Evolutionary conservation across 2,113 vertebrate species (phyloP).

Genomic region (Syngnathoides biaculeatus): DNA sequence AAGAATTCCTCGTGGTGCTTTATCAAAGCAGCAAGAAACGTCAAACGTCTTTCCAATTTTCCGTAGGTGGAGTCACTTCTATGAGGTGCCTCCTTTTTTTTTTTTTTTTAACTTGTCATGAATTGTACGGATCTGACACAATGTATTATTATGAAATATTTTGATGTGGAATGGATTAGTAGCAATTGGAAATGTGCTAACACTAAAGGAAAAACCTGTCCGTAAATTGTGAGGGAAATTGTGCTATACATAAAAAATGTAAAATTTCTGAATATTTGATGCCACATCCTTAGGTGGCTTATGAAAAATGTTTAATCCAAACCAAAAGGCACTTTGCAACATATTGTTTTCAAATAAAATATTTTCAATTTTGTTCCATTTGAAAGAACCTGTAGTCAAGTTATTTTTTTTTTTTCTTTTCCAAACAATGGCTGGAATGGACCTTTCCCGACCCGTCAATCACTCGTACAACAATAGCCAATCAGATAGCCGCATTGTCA

Average conservation of each 20-base stretch:
- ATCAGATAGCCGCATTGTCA: no score
- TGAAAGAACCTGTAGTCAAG: neutral
- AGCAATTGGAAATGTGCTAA: slow-evolving; percentile 9
- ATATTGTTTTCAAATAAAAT: slow-evolving; percentile 40
- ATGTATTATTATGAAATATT: slow-evolving; percentile 48
- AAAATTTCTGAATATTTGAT: neutral
- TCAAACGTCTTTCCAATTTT: neutral
- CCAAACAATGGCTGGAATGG: neutral
- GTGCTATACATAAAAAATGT: neutral
- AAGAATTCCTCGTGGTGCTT: slow-evolving; percentile 27
- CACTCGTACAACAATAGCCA: no score
- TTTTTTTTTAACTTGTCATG: slow-evolving; percentile 11
- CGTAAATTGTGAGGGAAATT: neutral
- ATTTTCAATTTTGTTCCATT: slow-evolving; percentile 16
- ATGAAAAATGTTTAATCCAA: slow-evolving; percentile 10
- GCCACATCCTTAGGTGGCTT: slow-evolving; percentile 5
- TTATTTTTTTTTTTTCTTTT: neutral
- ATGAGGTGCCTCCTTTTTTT: slow-evolving; percentile 35
- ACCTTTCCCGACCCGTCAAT: no score
- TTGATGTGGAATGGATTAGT: slow-evolving; percentile 10
- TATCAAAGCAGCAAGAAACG: slow-evolving; percentile 15
- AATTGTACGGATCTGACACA: slow-evolving; percentile 50
- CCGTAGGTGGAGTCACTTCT: slow-evolving; percentile 15
- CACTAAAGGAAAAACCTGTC: slow-evolving; percentile 19
- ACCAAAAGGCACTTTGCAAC: neutral